Evolutionary conservation across 2,113 vertebrate genomes (phyloP).

Genomic region (Terrapene triunguis): DNA sequence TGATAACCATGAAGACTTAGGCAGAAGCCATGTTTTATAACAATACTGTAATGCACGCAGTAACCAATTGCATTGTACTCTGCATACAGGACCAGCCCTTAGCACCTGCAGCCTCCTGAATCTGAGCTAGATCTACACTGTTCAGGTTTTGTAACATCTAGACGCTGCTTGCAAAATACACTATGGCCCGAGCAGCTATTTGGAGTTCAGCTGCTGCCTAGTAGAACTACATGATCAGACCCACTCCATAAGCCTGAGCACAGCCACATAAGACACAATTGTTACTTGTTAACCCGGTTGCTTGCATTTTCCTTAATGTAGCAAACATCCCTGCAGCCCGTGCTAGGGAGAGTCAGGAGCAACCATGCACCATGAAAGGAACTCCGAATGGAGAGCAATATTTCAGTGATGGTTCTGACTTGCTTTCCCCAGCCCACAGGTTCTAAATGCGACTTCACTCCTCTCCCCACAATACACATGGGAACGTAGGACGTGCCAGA

Average conservation of each 20-base stretch:
- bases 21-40: background rate
- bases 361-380: background rate
- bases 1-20: background rate
- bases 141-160: background rate
- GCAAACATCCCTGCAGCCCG: fast-evolving
- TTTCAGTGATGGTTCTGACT: background rate
- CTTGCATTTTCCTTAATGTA: background rate
- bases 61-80: background rate
- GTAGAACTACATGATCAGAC: background rate
- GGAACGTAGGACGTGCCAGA: fast-evolving
- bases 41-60: background rate
- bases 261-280: background rate
- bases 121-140: background rate
- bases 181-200: background rate
- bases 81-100: background rate
- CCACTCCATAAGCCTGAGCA: background rate
- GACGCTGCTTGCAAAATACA: background rate
- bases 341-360: background rate
- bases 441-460: fast-evolving
- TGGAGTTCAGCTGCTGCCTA: background rate
- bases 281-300: background rate
- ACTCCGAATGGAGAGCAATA: background rate
- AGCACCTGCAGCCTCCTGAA: background rate
- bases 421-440: fast-evolving
- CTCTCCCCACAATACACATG: fast-evolving